Conservation (phyloP, 2,797 vertebrate species). For the Pempheris klunzingeri region DNA sequence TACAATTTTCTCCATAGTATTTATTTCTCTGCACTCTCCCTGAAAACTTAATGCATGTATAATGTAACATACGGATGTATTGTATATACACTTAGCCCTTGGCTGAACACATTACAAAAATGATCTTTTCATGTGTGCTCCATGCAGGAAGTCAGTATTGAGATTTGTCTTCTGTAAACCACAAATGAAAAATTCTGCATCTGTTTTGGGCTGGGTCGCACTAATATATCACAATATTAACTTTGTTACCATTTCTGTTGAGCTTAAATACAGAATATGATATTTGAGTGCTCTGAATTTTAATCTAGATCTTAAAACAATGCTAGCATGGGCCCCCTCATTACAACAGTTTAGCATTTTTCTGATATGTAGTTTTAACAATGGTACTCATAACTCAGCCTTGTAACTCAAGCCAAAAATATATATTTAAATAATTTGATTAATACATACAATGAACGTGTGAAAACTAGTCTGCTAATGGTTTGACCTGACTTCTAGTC, state of each 20-base stretch:
- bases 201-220: background rate
- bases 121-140: background rate
- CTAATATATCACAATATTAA: background rate
- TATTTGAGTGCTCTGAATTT: no score
- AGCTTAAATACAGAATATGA: background rate
- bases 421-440: no score
- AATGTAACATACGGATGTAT: conserved; percentile 13
- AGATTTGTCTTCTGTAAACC: background rate
- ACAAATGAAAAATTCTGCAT: background rate
- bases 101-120: background rate
- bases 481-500: no score
- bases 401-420: no score
- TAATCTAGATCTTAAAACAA: no score
- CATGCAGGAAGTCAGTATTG: background rate
- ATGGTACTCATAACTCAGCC: no score
- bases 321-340: no score
- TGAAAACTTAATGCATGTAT: conserved; percentile 42
- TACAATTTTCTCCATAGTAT: conserved; percentile 12
- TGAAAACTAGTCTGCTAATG: no score
- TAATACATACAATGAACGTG: no score
- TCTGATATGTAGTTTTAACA: no score
- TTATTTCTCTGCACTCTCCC: conserved; percentile 24
- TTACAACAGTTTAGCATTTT: no score
- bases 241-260: background rate
- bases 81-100: background rate